Base-by-base conservation (phyloP, 1,140 invertebrate genomes). In the Nasonia giraulti region DNA sequence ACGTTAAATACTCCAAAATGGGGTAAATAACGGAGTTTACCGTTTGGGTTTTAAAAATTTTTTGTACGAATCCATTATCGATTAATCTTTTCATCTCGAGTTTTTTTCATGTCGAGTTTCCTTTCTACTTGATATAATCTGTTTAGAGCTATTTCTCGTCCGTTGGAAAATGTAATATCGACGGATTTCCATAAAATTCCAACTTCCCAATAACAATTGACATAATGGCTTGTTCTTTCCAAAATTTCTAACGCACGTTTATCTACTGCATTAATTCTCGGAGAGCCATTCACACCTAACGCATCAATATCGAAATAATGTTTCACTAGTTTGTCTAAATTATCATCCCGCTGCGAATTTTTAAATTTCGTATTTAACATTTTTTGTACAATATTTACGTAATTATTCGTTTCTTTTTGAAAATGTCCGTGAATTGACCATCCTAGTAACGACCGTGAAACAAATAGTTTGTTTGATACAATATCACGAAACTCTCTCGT, bases 161-260 rank as follows among this genome's bases (percentile, higher is more conserved):
- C 33, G 33, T 37, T 3, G 3, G 33, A 37, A 37, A 37, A 37
- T 0, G 33, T 37, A 37, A 27, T 27, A 27, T 37, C 33, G 33
- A 5, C 33, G 0, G 33, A 33, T 55, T 77, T 85, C 87, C 87
- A 87, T 6, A 88, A 40, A n/a, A 12, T 74, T 2, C 86, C 86
- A 20, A 84, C 85, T 71, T 88, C 84, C 86, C 86, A 88, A 7
- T 17, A 20, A 1, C 71, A 66, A 8, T 44, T 40, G 1, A 47
- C 40, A 1, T 68, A 47, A 23, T 27, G 50, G 33, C 50, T 78
- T 27, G 82, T 82, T 31, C n/a, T 23, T 27, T 84, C n/a, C n/a
- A 78, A 78, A n/a, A 79, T 78, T 14, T 78, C n/a, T n/a, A 69
- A 2, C 0, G 82, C 75, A 6, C 66, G 47, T 76, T 74, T 50